Conservation (phyloP, 1,140 invertebrate genomes). For the Plutomurus gul region DNA sequence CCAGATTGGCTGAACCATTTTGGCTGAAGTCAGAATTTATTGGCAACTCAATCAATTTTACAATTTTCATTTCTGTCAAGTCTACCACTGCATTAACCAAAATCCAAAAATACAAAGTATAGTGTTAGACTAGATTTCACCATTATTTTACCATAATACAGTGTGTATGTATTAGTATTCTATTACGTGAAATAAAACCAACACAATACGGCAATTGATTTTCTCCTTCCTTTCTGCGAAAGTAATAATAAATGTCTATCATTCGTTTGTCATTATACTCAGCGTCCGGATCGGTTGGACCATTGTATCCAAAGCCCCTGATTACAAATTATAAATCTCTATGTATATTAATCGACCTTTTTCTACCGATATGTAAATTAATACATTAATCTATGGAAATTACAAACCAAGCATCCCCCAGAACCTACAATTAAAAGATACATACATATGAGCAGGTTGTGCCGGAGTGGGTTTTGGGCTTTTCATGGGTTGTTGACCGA, state of each 20-base stretch:
- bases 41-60: conserved; percentile 41
- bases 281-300: not conserved
- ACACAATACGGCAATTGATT: not conserved
- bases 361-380: not conserved
- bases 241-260: conserved; percentile 5
- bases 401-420: not conserved
- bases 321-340: not conserved
- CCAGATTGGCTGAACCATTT: not conserved
- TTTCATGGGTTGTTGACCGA: too few species aligned
- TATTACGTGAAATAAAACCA: not conserved
- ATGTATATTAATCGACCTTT: not conserved
- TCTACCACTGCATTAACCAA: not conserved
- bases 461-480: too few species aligned
- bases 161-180: too few species aligned
- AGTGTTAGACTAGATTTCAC: too few species aligned
- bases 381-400: not conserved
- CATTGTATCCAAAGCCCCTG: conserved; percentile 6
- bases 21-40: conserved; percentile 30
- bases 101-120: not conserved
- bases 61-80: not conserved
- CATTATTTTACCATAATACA: too few species aligned
- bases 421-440: not conserved
- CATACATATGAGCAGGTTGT: not conserved
- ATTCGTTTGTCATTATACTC: not conserved
- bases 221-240: not conserved